Evolutionary conservation across 1,140 invertebrate species (phyloP).

Genomic region (Drosophila oshimai): DNA sequence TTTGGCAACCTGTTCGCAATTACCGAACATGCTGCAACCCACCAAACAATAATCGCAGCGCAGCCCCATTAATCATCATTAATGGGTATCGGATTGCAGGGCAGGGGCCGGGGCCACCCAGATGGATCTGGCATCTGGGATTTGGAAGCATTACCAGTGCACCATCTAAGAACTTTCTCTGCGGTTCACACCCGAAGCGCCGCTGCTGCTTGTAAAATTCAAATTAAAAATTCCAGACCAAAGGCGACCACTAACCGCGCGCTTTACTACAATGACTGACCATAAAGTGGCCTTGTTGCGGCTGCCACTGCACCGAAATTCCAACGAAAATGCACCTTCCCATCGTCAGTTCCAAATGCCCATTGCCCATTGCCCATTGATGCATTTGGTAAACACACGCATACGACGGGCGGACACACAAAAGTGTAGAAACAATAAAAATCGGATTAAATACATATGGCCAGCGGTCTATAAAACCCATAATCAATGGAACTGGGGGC

Average conservation of each 20-base stretch:
- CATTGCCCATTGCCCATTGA: conserved; percentile 71
- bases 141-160: conserved; percentile 19
- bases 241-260: conserved; percentile 74
- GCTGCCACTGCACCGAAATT: conserved; percentile 48
- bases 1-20: conserved; percentile 65
- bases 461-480: conserved; percentile 66
- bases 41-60: conserved; percentile 25
- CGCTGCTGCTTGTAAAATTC: conserved; percentile 63
- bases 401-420: conserved; percentile 20
- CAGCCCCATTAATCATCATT: conserved; percentile 69
- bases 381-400: conserved; percentile 50
- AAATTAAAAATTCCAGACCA: conserved; percentile 73
- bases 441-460: conserved; percentile 76
- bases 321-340: conserved; percentile 74
- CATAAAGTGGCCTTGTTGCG: conserved; percentile 71
- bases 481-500: conserved; percentile 78
- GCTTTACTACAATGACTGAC: conserved; percentile 81
- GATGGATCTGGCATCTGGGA: conserved; percentile 10
- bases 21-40: conserved; percentile 75
- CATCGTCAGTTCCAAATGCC: conserved; percentile 36
- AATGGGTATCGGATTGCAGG: conserved; percentile 66
- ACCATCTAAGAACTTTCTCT: conserved; percentile 65
- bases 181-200: conserved; percentile 69
- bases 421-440: conserved; percentile 82
- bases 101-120: conserved; percentile 13